These are phyloP conservation scores for Drosophila gaucha DNA, from an alignment of 2,888 invertebrate species.

Conservation along the genomic window DNA sequence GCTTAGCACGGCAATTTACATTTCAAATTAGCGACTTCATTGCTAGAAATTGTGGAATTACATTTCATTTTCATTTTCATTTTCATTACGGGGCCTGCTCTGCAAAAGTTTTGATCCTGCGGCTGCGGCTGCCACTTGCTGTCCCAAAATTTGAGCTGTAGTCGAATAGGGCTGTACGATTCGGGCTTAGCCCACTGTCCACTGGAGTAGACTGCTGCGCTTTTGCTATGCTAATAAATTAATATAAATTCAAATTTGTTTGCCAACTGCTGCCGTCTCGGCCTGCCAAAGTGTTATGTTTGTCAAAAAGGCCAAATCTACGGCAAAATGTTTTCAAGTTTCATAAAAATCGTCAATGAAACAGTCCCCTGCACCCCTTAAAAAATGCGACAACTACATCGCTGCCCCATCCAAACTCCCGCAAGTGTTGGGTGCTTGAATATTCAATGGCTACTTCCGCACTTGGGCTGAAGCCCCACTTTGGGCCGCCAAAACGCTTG, in stretches of 20 bases:
- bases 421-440: slow-evolving; percentile 66
- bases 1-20: slow-evolving; percentile 74
- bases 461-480: slow-evolving; percentile 57
- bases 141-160: slow-evolving; percentile 19
- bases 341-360: slow-evolving; percentile 70
- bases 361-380: slow-evolving; percentile 23
- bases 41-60: slow-evolving; percentile 73
- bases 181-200: slow-evolving; percentile 19
- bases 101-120: slow-evolving; percentile 31
- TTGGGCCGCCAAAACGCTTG: slow-evolving; percentile 53
- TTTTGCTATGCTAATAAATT: slow-evolving; percentile 83
- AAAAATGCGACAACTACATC: slow-evolving; percentile 40
- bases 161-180: slow-evolving; percentile 5
- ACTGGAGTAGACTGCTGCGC: slow-evolving; percentile 51
- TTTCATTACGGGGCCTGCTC: slow-evolving; percentile 47
- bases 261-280: slow-evolving; percentile 75
- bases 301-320: slow-evolving; percentile 51
- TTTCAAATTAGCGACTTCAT: slow-evolving; percentile 81
- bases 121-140: slow-evolving; percentile 16
- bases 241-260: slow-evolving; percentile 84
- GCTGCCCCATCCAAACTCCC: neutral
- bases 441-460: slow-evolving; percentile 77
- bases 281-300: slow-evolving; percentile 74
- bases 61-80: slow-evolving; percentile 74
- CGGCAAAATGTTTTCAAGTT: slow-evolving; percentile 66